Evolutionary conservation across 2,113 vertebrate species (phyloP).

Genomic region (Motacilla tschutschensis): DNA sequence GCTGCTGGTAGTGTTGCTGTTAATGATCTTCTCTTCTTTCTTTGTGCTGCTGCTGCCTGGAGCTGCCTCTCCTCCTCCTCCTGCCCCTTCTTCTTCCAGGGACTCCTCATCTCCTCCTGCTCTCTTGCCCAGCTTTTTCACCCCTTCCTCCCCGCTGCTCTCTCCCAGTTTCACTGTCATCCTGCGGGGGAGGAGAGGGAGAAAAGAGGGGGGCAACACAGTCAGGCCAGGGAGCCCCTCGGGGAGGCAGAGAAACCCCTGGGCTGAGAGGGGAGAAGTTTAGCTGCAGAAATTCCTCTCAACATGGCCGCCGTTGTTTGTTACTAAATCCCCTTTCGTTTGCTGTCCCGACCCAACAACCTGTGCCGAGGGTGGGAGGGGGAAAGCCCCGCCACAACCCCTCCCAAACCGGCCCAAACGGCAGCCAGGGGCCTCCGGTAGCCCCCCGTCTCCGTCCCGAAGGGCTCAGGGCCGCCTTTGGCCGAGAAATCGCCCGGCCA

Average conservation of each 20-base stretch:
- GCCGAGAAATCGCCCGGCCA: slow-evolving; percentile 66
- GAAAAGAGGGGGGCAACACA: slow-evolving; percentile 71
- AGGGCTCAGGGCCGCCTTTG: slow-evolving; percentile 34
- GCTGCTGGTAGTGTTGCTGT: slow-evolving; percentile 43
- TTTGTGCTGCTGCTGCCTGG: slow-evolving; percentile 73
- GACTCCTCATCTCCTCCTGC: slow-evolving; percentile 89
- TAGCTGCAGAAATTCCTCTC: slow-evolving; percentile 81
- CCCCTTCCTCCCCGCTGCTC: slow-evolving; percentile 84
- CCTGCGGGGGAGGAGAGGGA: slow-evolving; percentile 78
- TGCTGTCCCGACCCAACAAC: slow-evolving; percentile 88
- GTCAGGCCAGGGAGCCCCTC: slow-evolving; percentile 5
- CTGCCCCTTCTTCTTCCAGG: slow-evolving; percentile 86
- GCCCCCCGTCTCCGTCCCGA: not conserved
- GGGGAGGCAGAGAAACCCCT: slow-evolving; percentile 43
- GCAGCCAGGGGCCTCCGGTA: not conserved
- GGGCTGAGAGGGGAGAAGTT: slow-evolving; percentile 66
- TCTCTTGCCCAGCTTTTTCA: slow-evolving; percentile 88
- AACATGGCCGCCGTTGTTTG: slow-evolving; percentile 99
- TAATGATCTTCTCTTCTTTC: slow-evolving; percentile 65
- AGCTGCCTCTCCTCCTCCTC: slow-evolving; percentile 87
- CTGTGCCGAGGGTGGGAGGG: slow-evolving; percentile 56
- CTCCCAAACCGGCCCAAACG: not conserved
- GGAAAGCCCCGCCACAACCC: not conserved
- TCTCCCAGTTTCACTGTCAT: slow-evolving; percentile 96
- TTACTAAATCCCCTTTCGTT: slow-evolving; percentile 90